Evolutionary conservation across 2,888 invertebrate genomes (phyloP).

Genomic region (Drepana falcataria): DNA sequence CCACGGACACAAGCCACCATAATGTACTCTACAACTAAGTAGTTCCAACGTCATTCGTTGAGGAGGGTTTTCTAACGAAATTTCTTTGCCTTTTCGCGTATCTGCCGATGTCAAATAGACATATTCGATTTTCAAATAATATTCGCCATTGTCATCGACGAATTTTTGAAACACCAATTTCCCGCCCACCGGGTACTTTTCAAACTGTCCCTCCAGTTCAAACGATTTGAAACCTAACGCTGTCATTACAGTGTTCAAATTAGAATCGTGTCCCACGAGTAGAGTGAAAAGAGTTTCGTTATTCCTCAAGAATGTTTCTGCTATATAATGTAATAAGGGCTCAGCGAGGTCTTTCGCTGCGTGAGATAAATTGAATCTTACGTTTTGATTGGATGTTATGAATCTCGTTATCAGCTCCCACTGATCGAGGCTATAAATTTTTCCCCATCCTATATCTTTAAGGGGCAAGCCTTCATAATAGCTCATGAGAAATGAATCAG

Average conservation of each 20-base stretch:
- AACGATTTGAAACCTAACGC: conserved; percentile 42
- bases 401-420: conserved; percentile 43
- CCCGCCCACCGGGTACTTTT: conserved; percentile 55
- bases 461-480: conserved; percentile 49
- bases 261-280: conserved; percentile 60
- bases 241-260: conserved; percentile 39
- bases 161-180: conserved; percentile 62
- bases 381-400: conserved; percentile 39
- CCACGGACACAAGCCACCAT: conserved; percentile 49
- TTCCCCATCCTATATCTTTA: conserved; percentile 54
- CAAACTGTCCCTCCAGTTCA: conserved; percentile 39
- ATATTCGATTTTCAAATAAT: conserved; percentile 49
- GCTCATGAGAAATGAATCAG: conserved; percentile 58
- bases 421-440: conserved; percentile 32
- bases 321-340: conserved; percentile 43
- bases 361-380: conserved; percentile 43
- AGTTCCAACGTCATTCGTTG: conserved; percentile 34
- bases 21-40: conserved; percentile 30
- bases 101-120: conserved; percentile 46
- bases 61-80: conserved; percentile 39
- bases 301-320: conserved; percentile 26
- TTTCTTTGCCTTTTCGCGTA: conserved; percentile 31
- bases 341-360: conserved; percentile 37
- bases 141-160: conserved; percentile 27
- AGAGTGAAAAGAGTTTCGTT: conserved; percentile 32